Percentiles rank a stretch among this genome's conserved stretches.
phyloP scores from a whole-genome alignment of 1,140 invertebrate species.

The Drosophila repletoides region DNA sequence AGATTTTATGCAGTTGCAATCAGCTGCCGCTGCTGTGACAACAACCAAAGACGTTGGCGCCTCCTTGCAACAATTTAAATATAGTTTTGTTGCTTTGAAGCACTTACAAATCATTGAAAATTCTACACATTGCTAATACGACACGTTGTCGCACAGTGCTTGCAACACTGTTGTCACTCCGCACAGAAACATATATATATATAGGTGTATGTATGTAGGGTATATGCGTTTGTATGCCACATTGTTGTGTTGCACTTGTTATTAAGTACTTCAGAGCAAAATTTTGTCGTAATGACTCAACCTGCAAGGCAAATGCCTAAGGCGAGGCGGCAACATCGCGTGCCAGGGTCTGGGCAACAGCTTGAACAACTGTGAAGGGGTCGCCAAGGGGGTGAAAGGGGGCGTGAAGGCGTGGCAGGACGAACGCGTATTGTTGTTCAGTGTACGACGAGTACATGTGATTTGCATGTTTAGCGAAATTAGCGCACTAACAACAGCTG shows the following conservation, averaged over 20 bases:
- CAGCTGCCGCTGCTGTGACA: conserved; percentile 24
- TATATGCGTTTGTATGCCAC: no score
- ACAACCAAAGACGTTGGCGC: conserved; percentile 44
- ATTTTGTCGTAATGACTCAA: no score
- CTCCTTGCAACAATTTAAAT: no score
- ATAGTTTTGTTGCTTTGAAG: no score
- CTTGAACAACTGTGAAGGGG: no score
- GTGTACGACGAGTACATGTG: conserved; percentile 68
- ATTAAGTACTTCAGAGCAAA: no score
- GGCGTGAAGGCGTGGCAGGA: no score
- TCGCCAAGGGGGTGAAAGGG: no score
- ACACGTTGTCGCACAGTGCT: conserved; percentile 61
- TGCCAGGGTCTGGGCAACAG: no score
- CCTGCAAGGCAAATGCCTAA: no score
- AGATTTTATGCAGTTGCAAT: conserved; percentile 62
- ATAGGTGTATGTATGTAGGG: background rate
- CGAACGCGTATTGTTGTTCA: conserved; percentile 14
- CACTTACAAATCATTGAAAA: conserved; percentile 79
- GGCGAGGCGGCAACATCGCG: no score
- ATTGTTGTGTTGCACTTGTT: no score
- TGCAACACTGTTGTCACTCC: conserved; percentile 50
- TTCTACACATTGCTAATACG: conserved; percentile 77
- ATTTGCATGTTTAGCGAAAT: conserved; percentile 78
- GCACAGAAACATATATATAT: conserved; percentile 10
- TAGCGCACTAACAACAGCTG: conserved; percentile 78